Base-by-base conservation (phyloP, 2,888 invertebrate species). In the Sicus ferrugineus region DNA sequence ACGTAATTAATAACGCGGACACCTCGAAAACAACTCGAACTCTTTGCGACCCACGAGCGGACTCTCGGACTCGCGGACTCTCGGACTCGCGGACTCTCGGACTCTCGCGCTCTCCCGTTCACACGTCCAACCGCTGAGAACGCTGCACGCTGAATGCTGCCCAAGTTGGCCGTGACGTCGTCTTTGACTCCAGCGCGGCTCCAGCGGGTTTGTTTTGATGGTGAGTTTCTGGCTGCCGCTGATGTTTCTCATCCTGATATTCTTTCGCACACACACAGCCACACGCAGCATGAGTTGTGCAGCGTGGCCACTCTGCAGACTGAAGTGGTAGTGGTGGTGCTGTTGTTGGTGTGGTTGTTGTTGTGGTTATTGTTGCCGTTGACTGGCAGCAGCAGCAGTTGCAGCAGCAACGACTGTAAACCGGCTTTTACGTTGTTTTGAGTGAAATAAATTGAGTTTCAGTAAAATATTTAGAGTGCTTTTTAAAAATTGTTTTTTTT, bases 71-170 rank as follows among this genome's bases (percentile, higher is more conserved):
- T 46, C 34, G 31, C 21, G 16, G 6, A 26, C 23, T 52, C 52
- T n/a, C 21, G 16, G 6, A 26, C 23, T 52, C 52, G n/a, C n/a
- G n/a, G n/a, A n/a, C n/a, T n/a, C n/a, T n/a, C n/a, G n/a, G n/a
- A 6, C 48, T 46, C 34, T n/a, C n/a, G 31, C 21, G 16, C 3
- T 34, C 23, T 52, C 52, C 64, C 64, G 69, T 26, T 38, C 31
- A 19, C 65, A 59, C 69, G 69, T 69, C 61, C 61, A 59, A 48
- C 65, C 65, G 42, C 52, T 50, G 19, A 14, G 56, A 64, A 58
- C 54, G 64, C 26, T 54, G 42, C 64, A 52, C 69, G 69, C 19
- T 58, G 65, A 69, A 64, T 69, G 69, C 16, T 30, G 30, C 50
- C 48, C 34, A n/a, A 9, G 30, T n/a, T 38, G 52, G 54, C 46